Conservation (phyloP, 2,888 invertebrate genomes). For the Cotesia congregata region DNA sequence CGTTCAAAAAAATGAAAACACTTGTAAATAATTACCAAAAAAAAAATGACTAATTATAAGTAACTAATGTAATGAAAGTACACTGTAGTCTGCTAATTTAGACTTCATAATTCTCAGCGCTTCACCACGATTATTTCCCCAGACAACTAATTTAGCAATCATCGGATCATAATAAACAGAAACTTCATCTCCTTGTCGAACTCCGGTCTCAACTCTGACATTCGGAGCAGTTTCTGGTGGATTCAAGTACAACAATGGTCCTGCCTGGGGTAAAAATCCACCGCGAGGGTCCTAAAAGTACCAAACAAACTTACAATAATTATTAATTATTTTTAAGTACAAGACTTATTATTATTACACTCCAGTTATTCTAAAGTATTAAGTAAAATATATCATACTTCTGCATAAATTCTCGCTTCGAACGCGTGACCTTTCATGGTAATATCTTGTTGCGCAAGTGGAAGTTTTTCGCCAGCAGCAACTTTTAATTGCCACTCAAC, state of each 20-base stretch:
- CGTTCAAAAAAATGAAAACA: too few species aligned
- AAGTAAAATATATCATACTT: conserved; percentile 68
- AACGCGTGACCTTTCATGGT: conserved; percentile 88
- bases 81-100: conserved; percentile 88
- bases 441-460: conserved; percentile 85
- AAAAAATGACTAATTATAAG: background rate
- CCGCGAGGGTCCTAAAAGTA: conserved; percentile 75
- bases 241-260: conserved; percentile 81
- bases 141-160: conserved; percentile 98
- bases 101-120: conserved; percentile 84
- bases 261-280: conserved; percentile 95
- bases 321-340: background rate
- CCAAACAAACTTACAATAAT: background rate
- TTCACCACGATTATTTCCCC: conserved; percentile 87
- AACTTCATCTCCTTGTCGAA: conserved; percentile 92
- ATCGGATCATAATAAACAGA: conserved; percentile 99
- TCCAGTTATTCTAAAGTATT: background rate
- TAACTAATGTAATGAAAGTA: conserved; percentile 66
- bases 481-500: conserved; percentile 98
- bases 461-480: conserved; percentile 89
- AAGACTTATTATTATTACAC: background rate
- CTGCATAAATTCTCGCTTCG: conserved; percentile 97
- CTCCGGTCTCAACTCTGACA: conserved; percentile 91
- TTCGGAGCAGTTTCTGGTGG: conserved; percentile 78
- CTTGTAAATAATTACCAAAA: too few species aligned